Conservation (phyloP, 2,113 vertebrate genomes). For the Hylia prasina region DNA sequence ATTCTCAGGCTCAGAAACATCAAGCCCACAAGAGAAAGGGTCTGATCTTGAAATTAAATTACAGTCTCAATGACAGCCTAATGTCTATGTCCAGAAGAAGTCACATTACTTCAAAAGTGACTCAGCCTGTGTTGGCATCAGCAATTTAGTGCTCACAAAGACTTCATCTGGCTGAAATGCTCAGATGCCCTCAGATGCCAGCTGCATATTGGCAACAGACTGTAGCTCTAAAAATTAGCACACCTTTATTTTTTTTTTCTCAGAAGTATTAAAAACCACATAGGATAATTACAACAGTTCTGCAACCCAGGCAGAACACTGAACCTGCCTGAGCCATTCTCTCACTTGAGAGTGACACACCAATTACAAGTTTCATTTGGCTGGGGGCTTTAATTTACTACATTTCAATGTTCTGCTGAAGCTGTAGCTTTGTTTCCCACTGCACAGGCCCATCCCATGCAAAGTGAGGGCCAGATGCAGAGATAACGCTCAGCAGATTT, state of each 20-base stretch:
- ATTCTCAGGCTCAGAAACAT: no score
- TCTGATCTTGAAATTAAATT: background rate
- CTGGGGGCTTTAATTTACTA: background rate
- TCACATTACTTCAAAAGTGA: background rate
- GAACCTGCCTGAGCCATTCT: slow-evolving; percentile 9
- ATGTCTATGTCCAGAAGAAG: background rate
- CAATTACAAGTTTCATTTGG: background rate
- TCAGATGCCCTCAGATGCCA: background rate
- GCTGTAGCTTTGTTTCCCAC: background rate
- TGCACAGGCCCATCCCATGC: background rate
- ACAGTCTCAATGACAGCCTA: background rate
- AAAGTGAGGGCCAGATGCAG: background rate
- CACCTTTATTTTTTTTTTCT: background rate
- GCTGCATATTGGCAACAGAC: background rate
- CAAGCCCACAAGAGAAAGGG: no score
- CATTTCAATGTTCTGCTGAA: slow-evolving; percentile 5
- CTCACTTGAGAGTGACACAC: background rate
- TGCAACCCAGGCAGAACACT: background rate
- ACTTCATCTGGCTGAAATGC: background rate
- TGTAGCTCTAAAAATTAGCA: background rate
- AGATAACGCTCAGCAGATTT: background rate
- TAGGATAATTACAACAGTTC: background rate
- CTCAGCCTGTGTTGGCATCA: background rate
- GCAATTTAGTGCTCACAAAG: background rate
- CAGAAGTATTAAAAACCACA: background rate